Evolutionary conservation across 2,797 vertebrate species (phyloP).

Genomic region (Picus viridis): DNA sequence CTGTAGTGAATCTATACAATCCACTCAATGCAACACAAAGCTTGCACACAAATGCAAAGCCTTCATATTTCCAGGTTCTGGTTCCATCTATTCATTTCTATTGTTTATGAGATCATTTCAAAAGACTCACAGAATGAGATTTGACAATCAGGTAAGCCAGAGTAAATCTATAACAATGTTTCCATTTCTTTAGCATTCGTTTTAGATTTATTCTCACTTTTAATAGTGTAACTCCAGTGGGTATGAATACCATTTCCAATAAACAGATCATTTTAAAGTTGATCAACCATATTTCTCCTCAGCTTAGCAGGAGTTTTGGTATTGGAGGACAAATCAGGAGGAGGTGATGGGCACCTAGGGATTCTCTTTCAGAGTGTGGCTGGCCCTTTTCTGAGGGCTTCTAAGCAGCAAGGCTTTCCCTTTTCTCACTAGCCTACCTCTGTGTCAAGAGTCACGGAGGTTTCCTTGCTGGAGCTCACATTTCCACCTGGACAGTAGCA

Average conservation of each 20-base stretch:
- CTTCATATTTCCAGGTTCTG: neutral
- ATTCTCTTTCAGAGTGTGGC: neutral
- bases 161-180: neutral
- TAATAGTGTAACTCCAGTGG: neutral
- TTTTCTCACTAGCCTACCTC: neutral
- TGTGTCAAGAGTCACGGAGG: neutral
- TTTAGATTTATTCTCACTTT: neutral
- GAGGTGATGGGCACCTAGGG: neutral
- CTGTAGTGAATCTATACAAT: neutral
- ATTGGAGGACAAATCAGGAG: neutral
- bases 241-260: neutral
- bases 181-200: neutral
- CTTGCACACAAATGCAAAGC: neutral
- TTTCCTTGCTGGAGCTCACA: neutral
- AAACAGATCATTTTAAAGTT: neutral
- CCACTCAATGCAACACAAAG: neutral
- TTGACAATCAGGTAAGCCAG: neutral
- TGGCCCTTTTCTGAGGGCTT: neutral
- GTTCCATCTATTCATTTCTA: neutral
- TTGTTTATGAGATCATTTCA: neutral
- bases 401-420: neutral
- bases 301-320: neutral
- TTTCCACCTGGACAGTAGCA: neutral
- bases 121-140: neutral
- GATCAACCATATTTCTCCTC: neutral